These are phyloP conservation scores for Oreochromis mossambicus DNA, from an alignment of 2,797 vertebrate species.

Conservation along the genomic window DNA sequence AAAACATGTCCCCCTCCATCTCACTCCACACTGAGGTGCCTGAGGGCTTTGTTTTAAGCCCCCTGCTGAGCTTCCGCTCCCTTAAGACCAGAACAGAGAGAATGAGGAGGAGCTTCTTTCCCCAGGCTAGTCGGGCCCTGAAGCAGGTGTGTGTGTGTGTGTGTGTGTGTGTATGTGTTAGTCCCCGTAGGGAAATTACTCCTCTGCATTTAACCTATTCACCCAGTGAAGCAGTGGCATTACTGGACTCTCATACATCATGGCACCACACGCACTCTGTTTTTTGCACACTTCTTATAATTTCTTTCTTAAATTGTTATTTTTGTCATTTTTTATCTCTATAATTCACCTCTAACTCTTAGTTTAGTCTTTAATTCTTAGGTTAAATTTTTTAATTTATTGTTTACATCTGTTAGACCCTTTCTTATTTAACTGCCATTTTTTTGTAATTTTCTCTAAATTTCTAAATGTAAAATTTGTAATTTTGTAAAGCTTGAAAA, in stretches of 20 bases:
- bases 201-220: too few relatives aligned
- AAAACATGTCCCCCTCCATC: neutral
- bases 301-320: neutral
- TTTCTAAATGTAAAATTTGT: neutral
- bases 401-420: neutral
- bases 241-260: neutral
- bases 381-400: neutral
- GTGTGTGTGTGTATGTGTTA: too few relatives aligned
- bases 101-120: neutral
- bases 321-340: neutral
- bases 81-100: rapidly evolving
- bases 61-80: neutral
- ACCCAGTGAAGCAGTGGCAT: too few relatives aligned
- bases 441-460: neutral
- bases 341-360: neutral
- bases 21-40: rapidly evolving
- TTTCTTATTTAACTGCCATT: neutral
- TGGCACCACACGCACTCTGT: neutral
- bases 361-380: neutral
- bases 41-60: neutral
- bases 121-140: rapidly evolving
- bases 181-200: too few relatives aligned
- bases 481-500: neutral
- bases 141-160: too few relatives aligned
- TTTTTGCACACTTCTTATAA: neutral